Conservation (phyloP, 2,113 vertebrate species). For the Acanthochromis polyacanthus region DNA sequence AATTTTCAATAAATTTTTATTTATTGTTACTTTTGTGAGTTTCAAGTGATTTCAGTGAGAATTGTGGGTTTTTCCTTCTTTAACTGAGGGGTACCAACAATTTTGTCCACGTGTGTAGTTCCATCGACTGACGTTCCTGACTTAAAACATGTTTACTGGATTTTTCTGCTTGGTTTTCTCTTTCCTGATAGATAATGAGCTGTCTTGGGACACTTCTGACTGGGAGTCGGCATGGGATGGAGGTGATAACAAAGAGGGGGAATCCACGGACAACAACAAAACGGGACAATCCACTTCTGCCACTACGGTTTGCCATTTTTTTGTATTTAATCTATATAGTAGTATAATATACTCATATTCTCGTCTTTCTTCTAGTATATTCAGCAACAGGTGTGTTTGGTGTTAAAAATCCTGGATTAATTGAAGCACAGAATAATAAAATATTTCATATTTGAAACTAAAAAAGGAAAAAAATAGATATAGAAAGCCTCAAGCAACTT, state of each 20-base stretch:
- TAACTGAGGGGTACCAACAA: no score
- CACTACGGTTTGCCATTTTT: constrained; percentile 58
- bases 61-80: no score
- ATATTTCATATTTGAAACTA: neutral
- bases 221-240: constrained; percentile 83
- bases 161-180: neutral
- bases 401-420: no score
- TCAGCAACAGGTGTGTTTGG: no score
- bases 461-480: neutral
- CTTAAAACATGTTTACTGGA: neutral
- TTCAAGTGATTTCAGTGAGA: no score
- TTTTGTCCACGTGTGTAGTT: no score
- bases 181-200: constrained; percentile 76
- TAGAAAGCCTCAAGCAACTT: neutral
- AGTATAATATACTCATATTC: neutral
- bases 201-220: constrained; percentile 83
- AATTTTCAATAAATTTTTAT: no score
- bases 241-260: constrained; percentile 62
- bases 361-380: no score
- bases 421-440: no score
- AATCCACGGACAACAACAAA: constrained; percentile 44
- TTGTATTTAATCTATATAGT: neutral
- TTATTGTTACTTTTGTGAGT: no score
- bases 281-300: constrained; percentile 54
- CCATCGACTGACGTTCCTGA: neutral